phyloP scores from a whole-genome alignment of 1,140 invertebrate species.

The Bombus pyrosoma region DNA sequence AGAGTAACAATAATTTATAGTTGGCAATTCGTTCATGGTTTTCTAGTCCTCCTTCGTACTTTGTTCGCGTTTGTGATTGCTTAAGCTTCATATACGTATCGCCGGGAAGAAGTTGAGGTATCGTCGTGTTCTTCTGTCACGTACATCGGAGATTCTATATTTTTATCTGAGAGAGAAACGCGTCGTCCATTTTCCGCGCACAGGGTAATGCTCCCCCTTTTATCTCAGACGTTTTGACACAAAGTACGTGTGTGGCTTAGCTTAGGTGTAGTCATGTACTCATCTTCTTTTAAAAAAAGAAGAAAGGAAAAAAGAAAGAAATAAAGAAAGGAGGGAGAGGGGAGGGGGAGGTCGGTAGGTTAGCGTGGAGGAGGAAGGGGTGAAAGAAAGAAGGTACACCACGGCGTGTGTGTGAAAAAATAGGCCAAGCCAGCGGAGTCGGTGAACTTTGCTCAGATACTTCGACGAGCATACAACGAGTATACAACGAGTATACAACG shows the following conservation, averaged over 20 bases:
- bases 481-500: slow-evolving; percentile 44
- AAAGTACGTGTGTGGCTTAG: slow-evolving; percentile 35
- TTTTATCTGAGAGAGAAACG: not conserved
- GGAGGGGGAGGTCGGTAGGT: not conserved
- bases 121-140: not conserved
- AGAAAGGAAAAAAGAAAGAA: too few relatives aligned
- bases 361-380: not conserved
- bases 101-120: not conserved
- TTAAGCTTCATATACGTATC: not conserved
- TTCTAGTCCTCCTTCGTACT: not conserved
- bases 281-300: slow-evolving; percentile 29
- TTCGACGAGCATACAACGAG: slow-evolving; percentile 49
- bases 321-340: not conserved
- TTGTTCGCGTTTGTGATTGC: not conserved
- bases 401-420: slow-evolving; percentile 46
- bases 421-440: slow-evolving; percentile 50
- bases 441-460: slow-evolving; percentile 55
- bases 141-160: not conserved
- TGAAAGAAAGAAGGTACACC: slow-evolving; percentile 17
- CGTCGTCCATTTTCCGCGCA: not conserved
- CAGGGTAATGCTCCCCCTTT: slow-evolving; percentile 19
- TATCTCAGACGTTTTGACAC: slow-evolving; percentile 48
- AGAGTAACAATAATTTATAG: not conserved
- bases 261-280: slow-evolving; percentile 28
- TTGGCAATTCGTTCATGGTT: not conserved